Percentiles rank a stretch among this genome's conserved stretches.
These are phyloP conservation scores for Archips xylosteana DNA, from an alignment of 2,888 invertebrate species.

Conservation along the genomic window DNA sequence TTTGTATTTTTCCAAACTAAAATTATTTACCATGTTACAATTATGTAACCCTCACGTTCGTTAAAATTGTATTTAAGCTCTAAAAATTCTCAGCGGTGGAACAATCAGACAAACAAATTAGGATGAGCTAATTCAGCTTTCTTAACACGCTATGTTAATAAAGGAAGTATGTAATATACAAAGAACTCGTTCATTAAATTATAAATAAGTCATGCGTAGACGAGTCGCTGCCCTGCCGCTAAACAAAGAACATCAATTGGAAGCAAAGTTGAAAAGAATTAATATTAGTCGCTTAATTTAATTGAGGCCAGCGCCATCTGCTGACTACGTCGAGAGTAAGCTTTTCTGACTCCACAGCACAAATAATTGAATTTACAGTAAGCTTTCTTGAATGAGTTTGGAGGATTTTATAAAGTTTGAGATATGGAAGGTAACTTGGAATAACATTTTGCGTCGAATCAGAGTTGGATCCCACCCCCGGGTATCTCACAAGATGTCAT, in stretches of 20 bases:
- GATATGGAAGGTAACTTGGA: not conserved
- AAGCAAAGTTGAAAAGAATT: slow-evolving; percentile 22
- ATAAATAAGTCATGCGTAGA: not conserved
- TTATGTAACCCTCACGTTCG: not conserved
- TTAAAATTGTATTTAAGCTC: not conserved
- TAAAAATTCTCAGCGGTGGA: not conserved
- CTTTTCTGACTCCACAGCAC: not conserved
- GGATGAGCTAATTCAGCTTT: not conserved
- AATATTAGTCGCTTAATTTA: slow-evolving; percentile 18
- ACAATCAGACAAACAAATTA: not conserved
- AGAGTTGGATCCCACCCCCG: not conserved
- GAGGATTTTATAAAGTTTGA: not conserved
- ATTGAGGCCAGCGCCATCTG: slow-evolving; percentile 23
- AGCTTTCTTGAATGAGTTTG: not conserved
- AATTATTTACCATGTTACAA: not conserved
- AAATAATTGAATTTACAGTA: not conserved
- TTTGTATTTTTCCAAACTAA: not conserved
- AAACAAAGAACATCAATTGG: slow-evolving; percentile 14
- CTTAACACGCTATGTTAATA: not conserved
- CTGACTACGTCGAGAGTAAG: slow-evolving; percentile 9
- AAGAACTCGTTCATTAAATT: slow-evolving; percentile 3
- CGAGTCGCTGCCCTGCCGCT: not conserved
- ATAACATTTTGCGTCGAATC: not conserved
- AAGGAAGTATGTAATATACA: slow-evolving; percentile 1
- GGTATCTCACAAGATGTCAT: not conserved